Conservation (phyloP, 2,797 vertebrate genomes). For the Potorous gilbertii region DNA sequence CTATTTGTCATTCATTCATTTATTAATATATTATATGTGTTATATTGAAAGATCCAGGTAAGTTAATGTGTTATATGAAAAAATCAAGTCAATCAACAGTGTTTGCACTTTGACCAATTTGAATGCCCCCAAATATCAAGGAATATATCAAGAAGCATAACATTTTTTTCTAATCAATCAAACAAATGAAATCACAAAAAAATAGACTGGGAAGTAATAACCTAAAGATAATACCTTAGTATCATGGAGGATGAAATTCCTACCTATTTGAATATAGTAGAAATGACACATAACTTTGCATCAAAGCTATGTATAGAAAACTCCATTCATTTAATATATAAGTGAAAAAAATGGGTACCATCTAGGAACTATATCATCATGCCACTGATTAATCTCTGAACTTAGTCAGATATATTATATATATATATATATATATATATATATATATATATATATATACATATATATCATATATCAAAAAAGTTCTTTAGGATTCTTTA, state of each 20-base stretch:
- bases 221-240: neutral
- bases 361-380: neutral
- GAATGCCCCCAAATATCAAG: neutral
- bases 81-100: neutral
- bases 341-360: neutral
- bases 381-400: neutral
- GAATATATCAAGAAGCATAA: neutral
- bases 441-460: too few relatives aligned
- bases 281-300: neutral
- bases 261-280: neutral
- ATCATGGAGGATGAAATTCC: neutral
- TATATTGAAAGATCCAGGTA: too few relatives aligned
- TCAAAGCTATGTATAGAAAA: neutral
- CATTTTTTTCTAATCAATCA: neutral
- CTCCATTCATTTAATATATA: neutral
- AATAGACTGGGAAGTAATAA: neutral
- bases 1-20: neutral
- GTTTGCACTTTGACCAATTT: neutral
- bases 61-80: neutral
- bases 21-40: too few relatives aligned
- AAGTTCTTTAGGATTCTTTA: neutral
- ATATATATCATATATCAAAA: too few relatives aligned
- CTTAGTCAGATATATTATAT: too few relatives aligned
- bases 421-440: too few relatives aligned
- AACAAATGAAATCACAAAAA: neutral